Conservation (phyloP, 2,113 vertebrate genomes). For the Physeter macrocephalus region DNA sequence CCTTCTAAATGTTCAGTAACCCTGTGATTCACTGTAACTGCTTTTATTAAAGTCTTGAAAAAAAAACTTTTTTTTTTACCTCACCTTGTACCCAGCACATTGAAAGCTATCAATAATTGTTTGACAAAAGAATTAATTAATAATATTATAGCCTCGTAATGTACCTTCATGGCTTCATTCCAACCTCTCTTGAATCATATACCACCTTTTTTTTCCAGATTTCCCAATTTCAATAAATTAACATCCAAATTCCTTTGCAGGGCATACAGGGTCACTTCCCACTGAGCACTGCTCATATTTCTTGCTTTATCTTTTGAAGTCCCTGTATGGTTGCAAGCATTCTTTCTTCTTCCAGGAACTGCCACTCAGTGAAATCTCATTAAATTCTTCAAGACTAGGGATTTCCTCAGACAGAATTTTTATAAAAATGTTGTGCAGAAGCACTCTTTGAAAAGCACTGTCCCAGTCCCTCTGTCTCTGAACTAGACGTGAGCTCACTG, state of each 20-base stretch:
- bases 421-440: background rate
- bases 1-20: background rate
- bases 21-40: background rate
- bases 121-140: background rate
- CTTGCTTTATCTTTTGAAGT: background rate
- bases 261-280: background rate
- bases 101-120: background rate
- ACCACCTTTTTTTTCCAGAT: background rate
- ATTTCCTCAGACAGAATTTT: background rate
- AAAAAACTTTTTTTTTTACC: background rate
- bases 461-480: background rate
- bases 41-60: background rate
- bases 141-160: background rate
- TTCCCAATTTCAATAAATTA: background rate
- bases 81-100: background rate
- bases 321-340: background rate
- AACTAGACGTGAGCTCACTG: background rate
- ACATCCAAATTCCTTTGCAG: background rate
- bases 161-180: background rate
- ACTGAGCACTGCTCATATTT: background rate
- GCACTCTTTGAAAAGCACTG: background rate
- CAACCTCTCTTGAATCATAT: background rate
- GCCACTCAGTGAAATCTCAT: background rate
- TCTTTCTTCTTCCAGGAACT: background rate
- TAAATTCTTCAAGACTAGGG: background rate